A percentile compares a stretch with the other conserved stretches of the same genome.
Conservation (phyloP, 1,140 invertebrate genomes). For the Penaeus vannamei region DNA sequence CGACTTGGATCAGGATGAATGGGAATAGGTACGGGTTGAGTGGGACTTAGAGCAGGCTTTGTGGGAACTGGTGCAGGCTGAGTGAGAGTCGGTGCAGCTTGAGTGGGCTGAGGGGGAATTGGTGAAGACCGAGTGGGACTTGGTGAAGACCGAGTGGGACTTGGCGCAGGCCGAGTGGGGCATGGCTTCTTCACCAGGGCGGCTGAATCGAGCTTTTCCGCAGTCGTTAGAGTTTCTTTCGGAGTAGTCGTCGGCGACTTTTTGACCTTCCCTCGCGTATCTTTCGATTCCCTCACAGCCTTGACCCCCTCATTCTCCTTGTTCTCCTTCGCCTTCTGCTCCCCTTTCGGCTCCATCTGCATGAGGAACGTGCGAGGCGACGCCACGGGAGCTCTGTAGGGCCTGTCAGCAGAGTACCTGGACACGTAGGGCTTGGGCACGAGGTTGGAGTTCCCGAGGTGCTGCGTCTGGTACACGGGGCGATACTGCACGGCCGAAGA, state of each 20-base stretch:
- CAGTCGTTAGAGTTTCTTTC: too few species aligned
- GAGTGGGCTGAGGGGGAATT: too few species aligned
- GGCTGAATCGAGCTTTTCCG: too few species aligned
- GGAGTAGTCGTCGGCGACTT: conserved; percentile 10
- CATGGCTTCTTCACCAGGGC: too few species aligned
- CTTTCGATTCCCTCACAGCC: conserved; percentile 33
- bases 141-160: too few species aligned
- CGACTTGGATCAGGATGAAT: too few species aligned
- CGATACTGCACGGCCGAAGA: conserved; percentile 49
- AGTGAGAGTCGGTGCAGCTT: too few species aligned
- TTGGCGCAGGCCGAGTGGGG: too few species aligned
- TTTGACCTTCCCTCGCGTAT: conserved; percentile 54
- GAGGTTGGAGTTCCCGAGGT: conserved; percentile 38
- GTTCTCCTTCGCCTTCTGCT: neutral
- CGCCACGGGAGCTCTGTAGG: conserved; percentile 45
- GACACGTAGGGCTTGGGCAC: conserved; percentile 49
- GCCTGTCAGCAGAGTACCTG: conserved; percentile 24
- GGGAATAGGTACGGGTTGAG: too few species aligned
- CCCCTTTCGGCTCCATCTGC: neutral
- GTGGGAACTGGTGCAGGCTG: too few species aligned
- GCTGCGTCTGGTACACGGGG: conserved; percentile 46
- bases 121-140: too few species aligned
- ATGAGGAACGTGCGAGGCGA: conserved; percentile 42
- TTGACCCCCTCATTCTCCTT: neutral
- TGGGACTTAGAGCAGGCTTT: too few species aligned